Evolutionary conservation across 2,797 vertebrate genomes (phyloP), one percentile per base, ranked within the genome.

Genomic region (Cyprinella venusta): DNA sequence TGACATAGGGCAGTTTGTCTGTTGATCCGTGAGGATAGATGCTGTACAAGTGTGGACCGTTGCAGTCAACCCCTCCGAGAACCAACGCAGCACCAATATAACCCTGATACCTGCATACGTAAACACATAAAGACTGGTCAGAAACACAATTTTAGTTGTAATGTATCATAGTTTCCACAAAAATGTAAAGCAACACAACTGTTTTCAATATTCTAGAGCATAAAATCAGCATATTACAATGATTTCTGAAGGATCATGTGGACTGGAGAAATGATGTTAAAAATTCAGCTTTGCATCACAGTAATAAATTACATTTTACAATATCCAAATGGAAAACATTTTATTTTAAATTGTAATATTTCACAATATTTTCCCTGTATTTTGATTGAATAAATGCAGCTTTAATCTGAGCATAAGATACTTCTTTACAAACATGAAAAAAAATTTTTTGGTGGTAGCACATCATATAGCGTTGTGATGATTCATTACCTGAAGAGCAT

Each of bases 21-120:
- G 98, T 99, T 6, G 98, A 99, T 63, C 98, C 98, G 0, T 99
- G 97, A 40, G 98, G 98, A 90, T 99, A 97, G 89, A 99, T 99
- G 94, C 97, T 96, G 93, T 99, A 99, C 15, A 99, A 95, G 85
- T 99, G 98, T 42, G 96, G 95, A 0, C 98, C 98, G 0, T 95
- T 95, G 85, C 96, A 94, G 81, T 99, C 97, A 10, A 99, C 95
- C 30, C 98, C 98, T 10, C 97, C 98, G 24, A 99, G 92, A 42
- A 99, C 98, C 87, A 99, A 93, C 6, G 98, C 92, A 1, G 98
- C 98, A 0, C 97, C 97, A 15, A 99, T 99, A 92, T 99, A 98
- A 85, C 98, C 97, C 91, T 99, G 98, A 90, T 99, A 99, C 93
- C 98, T 99, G 87, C 18, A 84, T 8, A 63, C 40, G 5, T 4